Evolutionary conservation across 2,888 invertebrate genomes (phyloP).

Genomic region (Pristionchus maxplancki): DNA sequence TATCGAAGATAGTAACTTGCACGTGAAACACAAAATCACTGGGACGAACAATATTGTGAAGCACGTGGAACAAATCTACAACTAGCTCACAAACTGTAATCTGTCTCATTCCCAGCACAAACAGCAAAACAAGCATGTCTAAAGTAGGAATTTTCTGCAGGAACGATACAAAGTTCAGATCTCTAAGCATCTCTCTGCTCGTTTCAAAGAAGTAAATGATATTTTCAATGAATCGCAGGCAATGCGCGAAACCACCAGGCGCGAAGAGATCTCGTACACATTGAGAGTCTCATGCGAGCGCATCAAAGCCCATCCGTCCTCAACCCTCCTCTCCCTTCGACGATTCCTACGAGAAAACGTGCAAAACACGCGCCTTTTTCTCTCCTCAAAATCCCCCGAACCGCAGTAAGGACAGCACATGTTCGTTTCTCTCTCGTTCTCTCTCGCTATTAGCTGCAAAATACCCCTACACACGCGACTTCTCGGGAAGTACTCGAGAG

Average conservation of each 20-base stretch:
- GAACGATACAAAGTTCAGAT: background rate
- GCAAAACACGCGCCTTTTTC: background rate
- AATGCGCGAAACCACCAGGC: background rate
- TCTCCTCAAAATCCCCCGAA: background rate
- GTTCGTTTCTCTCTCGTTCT: background rate
- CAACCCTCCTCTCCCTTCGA: background rate
- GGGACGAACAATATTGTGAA: no score
- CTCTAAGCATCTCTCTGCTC: no score
- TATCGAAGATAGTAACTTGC: background rate
- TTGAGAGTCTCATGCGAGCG: background rate
- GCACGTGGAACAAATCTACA: no score
- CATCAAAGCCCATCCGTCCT: background rate
- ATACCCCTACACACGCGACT: background rate
- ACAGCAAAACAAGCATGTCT: background rate
- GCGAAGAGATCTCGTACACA: background rate
- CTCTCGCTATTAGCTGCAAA: background rate
- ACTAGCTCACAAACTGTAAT: background rate
- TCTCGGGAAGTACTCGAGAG: background rate
- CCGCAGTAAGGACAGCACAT: background rate
- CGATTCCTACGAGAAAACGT: slow-evolving; percentile 2
- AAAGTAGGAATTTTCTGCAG: background rate
- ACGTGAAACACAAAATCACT: background rate
- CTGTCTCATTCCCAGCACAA: background rate
- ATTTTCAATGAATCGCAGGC: no score
- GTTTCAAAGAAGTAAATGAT: no score